Evolutionary conservation across 2,888 invertebrate genomes (phyloP).

Genomic region (Melinaea menophilus): DNA sequence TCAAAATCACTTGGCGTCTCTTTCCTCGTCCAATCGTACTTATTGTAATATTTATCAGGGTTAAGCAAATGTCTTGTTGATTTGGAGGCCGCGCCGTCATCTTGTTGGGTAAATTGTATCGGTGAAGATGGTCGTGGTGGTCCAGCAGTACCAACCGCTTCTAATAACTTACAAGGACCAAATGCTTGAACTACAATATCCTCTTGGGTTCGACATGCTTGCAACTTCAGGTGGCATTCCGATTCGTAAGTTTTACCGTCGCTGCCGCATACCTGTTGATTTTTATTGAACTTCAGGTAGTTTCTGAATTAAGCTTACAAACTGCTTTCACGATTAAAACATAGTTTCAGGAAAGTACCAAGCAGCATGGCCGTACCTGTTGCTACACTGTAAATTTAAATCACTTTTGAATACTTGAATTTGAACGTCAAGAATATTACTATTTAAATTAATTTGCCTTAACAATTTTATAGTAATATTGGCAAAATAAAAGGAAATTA

Average conservation of each 20-base stretch:
- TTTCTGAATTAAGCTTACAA: slow-evolving; percentile 21
- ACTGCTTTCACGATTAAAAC: slow-evolving; percentile 22
- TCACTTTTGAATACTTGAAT: neutral
- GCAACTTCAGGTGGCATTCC: slow-evolving; percentile 88
- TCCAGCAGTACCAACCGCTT: slow-evolving; percentile 84
- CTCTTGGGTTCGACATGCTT: slow-evolving; percentile 89
- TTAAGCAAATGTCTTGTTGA: slow-evolving; percentile 87
- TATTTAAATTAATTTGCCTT: too few species aligned
- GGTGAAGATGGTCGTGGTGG: slow-evolving; percentile 87
- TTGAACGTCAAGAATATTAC: neutral
- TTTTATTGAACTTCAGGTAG: slow-evolving; percentile 24
- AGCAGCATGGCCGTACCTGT: slow-evolving; percentile 21
- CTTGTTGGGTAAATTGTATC: slow-evolving; percentile 87
- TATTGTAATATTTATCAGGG: slow-evolving; percentile 82
- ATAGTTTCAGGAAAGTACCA: slow-evolving; percentile 20
- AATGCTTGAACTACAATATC: slow-evolving; percentile 87
- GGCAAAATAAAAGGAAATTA: too few species aligned
- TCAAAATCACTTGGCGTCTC: slow-evolving; percentile 73
- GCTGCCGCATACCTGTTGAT: slow-evolving; percentile 82
- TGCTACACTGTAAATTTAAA: slow-evolving; percentile 11
- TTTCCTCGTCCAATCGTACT: slow-evolving; percentile 78
- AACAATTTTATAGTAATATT: too few species aligned
- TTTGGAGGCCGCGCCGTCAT: slow-evolving; percentile 86
- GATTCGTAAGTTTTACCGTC: slow-evolving; percentile 90
- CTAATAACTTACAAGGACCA: slow-evolving; percentile 84